A percentile compares a stretch with the other conserved stretches of the same genome.
Evolutionary conservation across 2,888 invertebrate species (phyloP).

Genomic region (Adelognathus sp.): DNA sequence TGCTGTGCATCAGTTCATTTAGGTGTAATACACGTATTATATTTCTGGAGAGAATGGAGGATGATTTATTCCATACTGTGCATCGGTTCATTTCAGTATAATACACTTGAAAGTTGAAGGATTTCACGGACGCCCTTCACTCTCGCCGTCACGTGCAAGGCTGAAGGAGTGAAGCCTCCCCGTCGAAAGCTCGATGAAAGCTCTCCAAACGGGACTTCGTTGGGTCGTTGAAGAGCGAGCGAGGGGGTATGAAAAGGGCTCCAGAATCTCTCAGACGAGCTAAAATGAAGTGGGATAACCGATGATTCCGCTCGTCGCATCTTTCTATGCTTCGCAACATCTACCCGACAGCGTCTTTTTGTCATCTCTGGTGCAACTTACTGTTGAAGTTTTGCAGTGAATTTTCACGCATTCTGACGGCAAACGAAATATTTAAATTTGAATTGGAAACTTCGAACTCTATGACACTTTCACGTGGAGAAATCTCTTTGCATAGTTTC

Average conservation of each 20-base stretch:
- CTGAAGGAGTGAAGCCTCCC: slow-evolving; percentile 25
- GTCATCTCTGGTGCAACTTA: background rate
- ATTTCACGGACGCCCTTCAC: slow-evolving; percentile 9
- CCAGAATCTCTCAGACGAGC: background rate
- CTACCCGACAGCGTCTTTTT: background rate
- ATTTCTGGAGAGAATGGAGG: background rate
- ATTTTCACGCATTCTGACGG: background rate
- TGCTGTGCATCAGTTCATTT: no score
- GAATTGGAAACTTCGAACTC: background rate
- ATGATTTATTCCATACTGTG: background rate
- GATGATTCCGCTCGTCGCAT: background rate
- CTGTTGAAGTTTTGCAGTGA: background rate
- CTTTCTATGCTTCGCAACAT: slow-evolving; percentile 4
- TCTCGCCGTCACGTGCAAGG: background rate
- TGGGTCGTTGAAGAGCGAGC: slow-evolving; percentile 41
- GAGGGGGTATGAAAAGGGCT: background rate
- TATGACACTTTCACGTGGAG: background rate
- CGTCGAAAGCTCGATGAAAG: slow-evolving; percentile 59
- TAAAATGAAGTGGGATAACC: slow-evolving; percentile 21
- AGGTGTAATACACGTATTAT: no score
- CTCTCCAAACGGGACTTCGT: slow-evolving; percentile 64
- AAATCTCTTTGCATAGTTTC: background rate
- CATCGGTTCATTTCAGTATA: slow-evolving; percentile 4
- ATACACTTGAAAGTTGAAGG: background rate
- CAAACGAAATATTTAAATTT: background rate